A percentile compares a stretch with the other conserved stretches of the same genome.
Evolutionary conservation across 2,113 vertebrate species (phyloP).

Genomic region (Aplodontia rufa): DNA sequence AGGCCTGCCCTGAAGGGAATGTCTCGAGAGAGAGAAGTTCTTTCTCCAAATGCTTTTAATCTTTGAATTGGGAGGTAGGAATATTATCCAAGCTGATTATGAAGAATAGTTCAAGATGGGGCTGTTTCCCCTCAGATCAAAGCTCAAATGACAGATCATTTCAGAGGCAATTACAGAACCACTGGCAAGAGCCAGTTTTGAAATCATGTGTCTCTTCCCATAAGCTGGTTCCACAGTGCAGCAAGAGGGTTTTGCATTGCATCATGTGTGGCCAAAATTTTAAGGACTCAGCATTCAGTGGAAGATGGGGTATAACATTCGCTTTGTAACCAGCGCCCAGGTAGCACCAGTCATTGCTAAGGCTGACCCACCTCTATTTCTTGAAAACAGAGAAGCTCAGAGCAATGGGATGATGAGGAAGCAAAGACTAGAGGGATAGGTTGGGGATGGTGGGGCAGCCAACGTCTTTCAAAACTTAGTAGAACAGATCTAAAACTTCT

Average conservation of each 20-base stretch:
- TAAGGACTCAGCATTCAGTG: slow-evolving; percentile 15
- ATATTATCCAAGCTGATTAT: slow-evolving; percentile 69
- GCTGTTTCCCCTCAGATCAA: slow-evolving; percentile 45
- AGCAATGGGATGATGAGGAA: background rate
- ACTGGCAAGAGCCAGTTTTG: slow-evolving; percentile 31
- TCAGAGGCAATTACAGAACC: slow-evolving; percentile 49
- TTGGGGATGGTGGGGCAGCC: background rate
- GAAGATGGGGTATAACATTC: background rate
- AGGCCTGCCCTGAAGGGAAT: slow-evolving; percentile 65
- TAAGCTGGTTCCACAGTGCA: background rate
- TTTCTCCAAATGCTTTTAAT: slow-evolving; percentile 64
- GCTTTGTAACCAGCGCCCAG: background rate
- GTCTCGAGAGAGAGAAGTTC: slow-evolving; percentile 64
- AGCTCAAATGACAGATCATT: slow-evolving; percentile 58
- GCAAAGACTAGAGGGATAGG: background rate
- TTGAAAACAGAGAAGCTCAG: background rate
- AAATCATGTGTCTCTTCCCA: slow-evolving; percentile 45
- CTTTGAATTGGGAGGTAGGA: slow-evolving; percentile 62
- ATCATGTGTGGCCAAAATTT: slow-evolving; percentile 23
- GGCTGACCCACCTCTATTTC: background rate
- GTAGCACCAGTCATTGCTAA: background rate
- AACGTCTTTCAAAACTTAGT: background rate
- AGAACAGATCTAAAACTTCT: background rate
- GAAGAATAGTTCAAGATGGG: slow-evolving; percentile 49
- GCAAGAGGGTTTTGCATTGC: slow-evolving; percentile 23